Evolutionary conservation across 2,797 vertebrate genomes (phyloP).

Genomic region (Agapornis canus): DNA sequence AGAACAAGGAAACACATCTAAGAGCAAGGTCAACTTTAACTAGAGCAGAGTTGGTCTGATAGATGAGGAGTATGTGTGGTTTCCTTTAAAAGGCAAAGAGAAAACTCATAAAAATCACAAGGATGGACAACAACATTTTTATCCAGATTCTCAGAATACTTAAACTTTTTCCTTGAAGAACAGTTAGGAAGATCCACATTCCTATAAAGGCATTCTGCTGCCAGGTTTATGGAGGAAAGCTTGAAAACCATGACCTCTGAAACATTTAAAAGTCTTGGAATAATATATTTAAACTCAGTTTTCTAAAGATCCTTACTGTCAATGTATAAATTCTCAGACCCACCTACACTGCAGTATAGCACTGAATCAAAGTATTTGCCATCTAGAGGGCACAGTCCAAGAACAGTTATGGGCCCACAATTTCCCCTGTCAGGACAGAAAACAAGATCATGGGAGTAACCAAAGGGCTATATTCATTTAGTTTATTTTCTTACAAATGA

Average conservation of each 20-base stretch:
- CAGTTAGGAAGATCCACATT: not conserved
- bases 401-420: not conserved
- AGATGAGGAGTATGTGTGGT: rapidly evolving
- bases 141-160: not conserved
- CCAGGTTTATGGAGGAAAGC: not conserved
- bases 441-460: not conserved
- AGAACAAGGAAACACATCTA: not conserved
- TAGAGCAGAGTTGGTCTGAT: not conserved
- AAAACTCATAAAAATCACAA: not conserved
- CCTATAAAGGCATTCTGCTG: not conserved
- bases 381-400: not conserved
- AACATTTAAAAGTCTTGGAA: not conserved
- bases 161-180: not conserved
- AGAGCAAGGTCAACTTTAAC: not conserved
- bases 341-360: not conserved
- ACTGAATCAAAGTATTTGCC: not conserved
- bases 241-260: not conserved
- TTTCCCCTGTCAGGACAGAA: not conserved
- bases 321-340: not conserved
- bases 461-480: not conserved
- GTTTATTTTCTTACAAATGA: not conserved
- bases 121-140: not conserved
- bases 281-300: not conserved
- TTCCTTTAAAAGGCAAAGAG: not conserved
- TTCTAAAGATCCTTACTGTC: not conserved